These are phyloP conservation scores for Threskiornis aethiopicus DNA, from an alignment of 2,797 vertebrate species.

Conservation along the genomic window DNA sequence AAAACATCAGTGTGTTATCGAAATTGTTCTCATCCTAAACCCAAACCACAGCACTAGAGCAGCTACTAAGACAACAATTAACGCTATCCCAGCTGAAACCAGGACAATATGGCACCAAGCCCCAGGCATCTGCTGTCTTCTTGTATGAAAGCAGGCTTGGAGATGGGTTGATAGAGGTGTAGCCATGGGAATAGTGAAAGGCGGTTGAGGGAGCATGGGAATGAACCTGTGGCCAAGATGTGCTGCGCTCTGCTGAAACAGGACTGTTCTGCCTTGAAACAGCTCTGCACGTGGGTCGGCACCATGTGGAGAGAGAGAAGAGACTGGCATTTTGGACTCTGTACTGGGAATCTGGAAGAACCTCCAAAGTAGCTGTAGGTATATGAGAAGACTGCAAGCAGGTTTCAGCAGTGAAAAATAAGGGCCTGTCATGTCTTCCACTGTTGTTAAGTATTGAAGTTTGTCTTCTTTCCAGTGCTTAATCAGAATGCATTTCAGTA, in stretches of 20 bases:
- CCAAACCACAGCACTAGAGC: too few relatives aligned
- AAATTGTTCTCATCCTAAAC: too few relatives aligned
- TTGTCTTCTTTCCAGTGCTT: background rate
- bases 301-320: fast-evolving
- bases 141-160: background rate
- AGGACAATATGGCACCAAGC: background rate
- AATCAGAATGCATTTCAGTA: background rate
- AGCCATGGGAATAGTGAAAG: background rate
- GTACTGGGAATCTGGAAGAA: background rate
- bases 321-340: background rate
- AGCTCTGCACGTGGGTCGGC: too few relatives aligned
- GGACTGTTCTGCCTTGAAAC: background rate
- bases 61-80: too few relatives aligned
- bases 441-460: background rate
- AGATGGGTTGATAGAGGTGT: too few relatives aligned
- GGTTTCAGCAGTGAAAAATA: background rate
- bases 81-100: too few relatives aligned
- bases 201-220: background rate
- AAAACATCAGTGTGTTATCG: too few relatives aligned
- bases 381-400: background rate
- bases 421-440: background rate
- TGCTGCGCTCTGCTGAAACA: background rate
- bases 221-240: fast-evolving
- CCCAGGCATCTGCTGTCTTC: background rate
- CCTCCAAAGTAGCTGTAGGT: background rate